Evolutionary conservation across 2,888 invertebrate species (phyloP), one percentile per base, ranked within the genome.

Genomic region (Drosophila mimica): DNA sequence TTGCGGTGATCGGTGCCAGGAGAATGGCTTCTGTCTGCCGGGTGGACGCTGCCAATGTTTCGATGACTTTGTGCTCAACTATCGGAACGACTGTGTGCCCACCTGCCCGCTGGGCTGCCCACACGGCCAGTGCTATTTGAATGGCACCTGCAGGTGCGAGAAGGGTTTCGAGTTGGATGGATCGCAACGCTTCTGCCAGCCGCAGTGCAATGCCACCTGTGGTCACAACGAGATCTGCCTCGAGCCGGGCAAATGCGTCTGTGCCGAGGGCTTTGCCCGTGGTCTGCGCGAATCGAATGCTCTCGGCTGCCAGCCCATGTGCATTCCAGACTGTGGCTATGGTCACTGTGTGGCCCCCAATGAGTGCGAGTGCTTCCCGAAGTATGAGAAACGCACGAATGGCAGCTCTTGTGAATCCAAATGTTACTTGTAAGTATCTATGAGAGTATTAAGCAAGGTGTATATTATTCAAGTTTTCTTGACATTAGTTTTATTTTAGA

Each of bases 191-290:
- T 93, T 92, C 78, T 94, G 94, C 70, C 91, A 94, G 6, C 94
- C 94, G 0, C 86, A 91, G n/a, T 96, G 96, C 87, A 94, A 94
- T 0, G 92, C 94, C 31, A 95, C 94, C 6, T 97, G 96, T 83
- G 92, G 95, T 52, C 89, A 85, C 68, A 92, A 91, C 66, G 92
- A 92, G 95, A 95, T 86, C 34, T 97, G 97, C 89, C 93, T 94
- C 94, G 96, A 92, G 92, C 94, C 74, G 2, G 94, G 94, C 65
- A 92, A 93, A 0, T 97, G 97, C 89, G 93, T 74, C 13, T 93
- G 93, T 36, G 83, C 77, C 40, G 84, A 90, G 58, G 92, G 92
- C 30, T 93, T 82, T 80, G 83, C 90, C 0, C 71, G 76, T 0
- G 81, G 90, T 0, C 57, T 79, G 28, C 60, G 70, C 6, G 78